These are phyloP conservation scores for Rotaria magnacalcarata DNA, from an alignment of 2,888 invertebrate genomes.

Conservation along the genomic window DNA sequence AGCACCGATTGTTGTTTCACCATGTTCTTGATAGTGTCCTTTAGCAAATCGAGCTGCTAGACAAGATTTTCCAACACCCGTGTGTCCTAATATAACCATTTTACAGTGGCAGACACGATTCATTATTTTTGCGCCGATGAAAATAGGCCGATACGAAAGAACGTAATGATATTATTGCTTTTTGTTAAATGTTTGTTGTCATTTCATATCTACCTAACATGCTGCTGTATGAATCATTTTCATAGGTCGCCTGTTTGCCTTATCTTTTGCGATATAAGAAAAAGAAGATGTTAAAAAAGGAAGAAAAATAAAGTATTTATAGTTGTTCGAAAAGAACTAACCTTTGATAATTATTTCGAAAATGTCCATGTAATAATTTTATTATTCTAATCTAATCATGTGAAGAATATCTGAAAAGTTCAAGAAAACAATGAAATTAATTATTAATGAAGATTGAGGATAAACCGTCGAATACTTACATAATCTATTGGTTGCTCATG, in stretches of 20 bases:
- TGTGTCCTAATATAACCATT: conserved; percentile 93
- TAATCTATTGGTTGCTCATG: too few species aligned
- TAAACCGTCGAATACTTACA: too few species aligned
- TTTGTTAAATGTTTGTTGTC: neutral
- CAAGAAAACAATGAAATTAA: too few species aligned
- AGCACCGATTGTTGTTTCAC: conserved; percentile 93
- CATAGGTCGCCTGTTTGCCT: neutral
- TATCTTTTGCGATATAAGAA: neutral
- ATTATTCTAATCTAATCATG: too few species aligned
- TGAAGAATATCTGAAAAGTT: too few species aligned
- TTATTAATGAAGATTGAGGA: too few species aligned
- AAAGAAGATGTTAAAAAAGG: neutral
- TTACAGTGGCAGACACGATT: conserved; percentile 68
- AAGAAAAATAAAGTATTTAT: neutral
- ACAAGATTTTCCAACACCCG: conserved; percentile 98
- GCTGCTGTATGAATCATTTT: neutral
- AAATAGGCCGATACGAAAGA: neutral
- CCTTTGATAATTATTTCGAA: neutral
- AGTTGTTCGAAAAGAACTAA: neutral
- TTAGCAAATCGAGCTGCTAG: conserved; percentile 97
- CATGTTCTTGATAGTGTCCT: conserved; percentile 99
- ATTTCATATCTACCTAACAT: neutral
- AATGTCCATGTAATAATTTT: too few species aligned
- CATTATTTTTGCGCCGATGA: neutral
- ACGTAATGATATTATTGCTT: neutral